A percentile compares a stretch with the other conserved stretches of the same genome.
Evolutionary conservation across 2,888 invertebrate species (phyloP).

Genomic region (Phaonia tiefii): DNA sequence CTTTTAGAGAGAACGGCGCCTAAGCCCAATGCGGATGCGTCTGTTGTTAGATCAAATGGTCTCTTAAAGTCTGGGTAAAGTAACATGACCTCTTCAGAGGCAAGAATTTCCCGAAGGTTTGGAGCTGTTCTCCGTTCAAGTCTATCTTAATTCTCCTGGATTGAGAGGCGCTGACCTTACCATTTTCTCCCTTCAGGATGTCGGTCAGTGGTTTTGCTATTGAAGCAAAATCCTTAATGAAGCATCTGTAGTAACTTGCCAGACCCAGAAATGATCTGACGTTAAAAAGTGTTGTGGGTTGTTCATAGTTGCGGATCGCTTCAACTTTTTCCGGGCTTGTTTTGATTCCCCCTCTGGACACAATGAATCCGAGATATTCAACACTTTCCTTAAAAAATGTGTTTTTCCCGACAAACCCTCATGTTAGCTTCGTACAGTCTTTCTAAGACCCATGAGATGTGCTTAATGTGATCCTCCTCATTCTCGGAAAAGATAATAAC

Average conservation of each 20-base stretch:
- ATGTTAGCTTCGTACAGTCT: slow-evolving; percentile 57
- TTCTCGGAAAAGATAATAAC: slow-evolving; percentile 53
- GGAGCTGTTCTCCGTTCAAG: slow-evolving; percentile 49
- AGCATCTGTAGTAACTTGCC: not conserved
- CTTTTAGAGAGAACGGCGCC: slow-evolving; percentile 53
- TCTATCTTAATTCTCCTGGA: slow-evolving; percentile 28
- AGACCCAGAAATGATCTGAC: slow-evolving; percentile 44
- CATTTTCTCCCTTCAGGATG: slow-evolving; percentile 66
- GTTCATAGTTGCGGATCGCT: not conserved
- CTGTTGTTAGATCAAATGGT: slow-evolving; percentile 61
- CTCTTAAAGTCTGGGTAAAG: slow-evolving; percentile 60
- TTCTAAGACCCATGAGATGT: no score
- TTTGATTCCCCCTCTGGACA: not conserved
- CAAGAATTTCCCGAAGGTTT: slow-evolving; percentile 60
- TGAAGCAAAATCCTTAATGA: slow-evolving; percentile 57
- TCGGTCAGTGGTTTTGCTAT: slow-evolving; percentile 57
- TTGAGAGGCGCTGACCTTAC: slow-evolving; percentile 38
- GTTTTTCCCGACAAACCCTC: slow-evolving; percentile 55
- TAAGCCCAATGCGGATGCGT: slow-evolving; percentile 35
- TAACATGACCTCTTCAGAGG: slow-evolving; percentile 57
- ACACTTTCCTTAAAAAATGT: slow-evolving; percentile 49
- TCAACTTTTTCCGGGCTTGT: slow-evolving; percentile 10
- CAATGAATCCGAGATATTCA: slow-evolving; percentile 34
- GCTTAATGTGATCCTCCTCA: slow-evolving; percentile 37
- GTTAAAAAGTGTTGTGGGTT: slow-evolving; percentile 15